phyloP scores from a whole-genome alignment of 2,888 invertebrate genomes.

The Papilio demoleus region DNA sequence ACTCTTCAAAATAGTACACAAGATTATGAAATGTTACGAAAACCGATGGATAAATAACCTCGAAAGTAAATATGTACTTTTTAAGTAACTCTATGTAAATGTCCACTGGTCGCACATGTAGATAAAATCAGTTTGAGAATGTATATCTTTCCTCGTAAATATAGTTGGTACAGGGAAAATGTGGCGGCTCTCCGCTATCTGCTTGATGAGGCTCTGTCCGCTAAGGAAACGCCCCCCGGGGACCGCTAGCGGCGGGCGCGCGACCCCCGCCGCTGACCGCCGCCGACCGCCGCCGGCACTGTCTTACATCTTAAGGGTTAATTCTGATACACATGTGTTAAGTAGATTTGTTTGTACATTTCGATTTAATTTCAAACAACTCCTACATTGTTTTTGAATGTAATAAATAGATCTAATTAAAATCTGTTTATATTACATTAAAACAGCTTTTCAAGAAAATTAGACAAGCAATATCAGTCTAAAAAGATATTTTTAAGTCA shows the following conservation, averaged over 20 bases:
- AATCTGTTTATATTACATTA: too few species aligned
- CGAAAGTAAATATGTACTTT: neutral
- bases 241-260: conserved; percentile 66
- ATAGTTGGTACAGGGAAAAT: conserved; percentile 1
- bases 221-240: conserved; percentile 70
- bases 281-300: conserved; percentile 47
- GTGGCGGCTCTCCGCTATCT: conserved; percentile 38
- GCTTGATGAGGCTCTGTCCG: conserved; percentile 52
- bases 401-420: too few species aligned
- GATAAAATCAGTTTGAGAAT: neutral
- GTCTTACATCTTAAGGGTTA: conserved; percentile 36
- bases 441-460: too few species aligned
- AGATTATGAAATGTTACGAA: too few species aligned
- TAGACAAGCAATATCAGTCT: too few species aligned
- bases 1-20: too few species aligned
- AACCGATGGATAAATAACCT: neutral
- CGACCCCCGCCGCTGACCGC: conserved; percentile 65
- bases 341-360: neutral
- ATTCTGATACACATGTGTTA: conserved; percentile 3
- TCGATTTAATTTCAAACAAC: neutral
- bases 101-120: neutral
- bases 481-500: neutral
- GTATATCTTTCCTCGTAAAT: neutral
- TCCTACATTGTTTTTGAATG: neutral
- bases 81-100: neutral